Conservation (phyloP, 2,888 invertebrate genomes). For the Meiosimyza decipiens region DNA sequence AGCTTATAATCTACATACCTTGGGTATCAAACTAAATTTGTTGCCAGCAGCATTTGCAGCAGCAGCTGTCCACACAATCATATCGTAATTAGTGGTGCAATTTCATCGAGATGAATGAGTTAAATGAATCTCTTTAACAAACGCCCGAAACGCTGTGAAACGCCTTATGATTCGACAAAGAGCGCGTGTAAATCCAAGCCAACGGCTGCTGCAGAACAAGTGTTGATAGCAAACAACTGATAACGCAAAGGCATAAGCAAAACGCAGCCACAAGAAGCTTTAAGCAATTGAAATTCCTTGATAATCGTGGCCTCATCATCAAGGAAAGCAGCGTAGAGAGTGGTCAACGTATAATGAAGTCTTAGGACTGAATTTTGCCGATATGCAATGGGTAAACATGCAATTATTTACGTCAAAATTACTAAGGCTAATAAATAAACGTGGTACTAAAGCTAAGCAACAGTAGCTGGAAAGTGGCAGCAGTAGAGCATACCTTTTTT, state of each 20-base stretch:
- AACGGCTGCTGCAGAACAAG: slow-evolving; percentile 20
- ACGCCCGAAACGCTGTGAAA: not conserved
- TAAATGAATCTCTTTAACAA: slow-evolving; percentile 11
- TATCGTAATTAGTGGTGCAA: slow-evolving; percentile 17
- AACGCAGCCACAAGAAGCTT: slow-evolving; percentile 13
- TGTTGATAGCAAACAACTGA: slow-evolving; percentile 31
- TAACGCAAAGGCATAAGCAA: not conserved
- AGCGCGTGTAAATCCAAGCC: not conserved
- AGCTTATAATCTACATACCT: too few relatives aligned
- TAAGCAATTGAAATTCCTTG: slow-evolving; percentile 15
- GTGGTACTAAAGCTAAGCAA: slow-evolving; percentile 13
- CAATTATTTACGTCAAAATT: slow-evolving; percentile 3
- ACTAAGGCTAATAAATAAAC: slow-evolving; percentile 21
- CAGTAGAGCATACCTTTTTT: not conserved
- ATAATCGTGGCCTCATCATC: not conserved
- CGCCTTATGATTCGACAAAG: not conserved
- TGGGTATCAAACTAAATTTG: too few relatives aligned
- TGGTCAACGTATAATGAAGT: not conserved
- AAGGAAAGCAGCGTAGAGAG: too few relatives aligned
- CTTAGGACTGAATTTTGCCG: not conserved
- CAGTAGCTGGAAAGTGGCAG: not conserved
- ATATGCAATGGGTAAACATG: slow-evolving; percentile 18
- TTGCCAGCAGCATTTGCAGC: slow-evolving; percentile 1
- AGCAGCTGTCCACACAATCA: slow-evolving; percentile 22
- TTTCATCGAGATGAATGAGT: not conserved